Conservation (phyloP, 2,113 vertebrate species). For the Sphaerodactylus townsendi region DNA sequence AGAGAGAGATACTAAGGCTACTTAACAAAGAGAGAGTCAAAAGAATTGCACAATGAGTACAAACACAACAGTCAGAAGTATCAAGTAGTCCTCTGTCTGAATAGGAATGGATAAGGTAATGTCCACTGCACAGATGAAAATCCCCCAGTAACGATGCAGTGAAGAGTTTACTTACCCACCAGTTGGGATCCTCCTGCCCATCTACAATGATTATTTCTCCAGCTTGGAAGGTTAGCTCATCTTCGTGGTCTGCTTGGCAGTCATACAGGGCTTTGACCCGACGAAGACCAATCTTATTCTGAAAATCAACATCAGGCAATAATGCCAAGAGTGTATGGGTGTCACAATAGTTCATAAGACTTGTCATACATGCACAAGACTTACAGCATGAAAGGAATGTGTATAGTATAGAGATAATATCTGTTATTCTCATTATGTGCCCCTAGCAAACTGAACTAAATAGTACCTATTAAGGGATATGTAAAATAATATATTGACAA, state of each 20-base stretch:
- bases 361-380: neutral
- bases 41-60: neutral
- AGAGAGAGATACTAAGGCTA: neutral
- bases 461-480: neutral
- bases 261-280: conserved; percentile 71
- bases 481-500: neutral
- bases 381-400: neutral
- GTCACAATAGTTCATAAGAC: neutral
- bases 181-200: conserved; percentile 72
- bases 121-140: neutral
- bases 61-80: neutral
- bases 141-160: neutral
- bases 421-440: neutral
- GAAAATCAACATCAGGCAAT: neutral
- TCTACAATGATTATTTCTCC: conserved; percentile 73
- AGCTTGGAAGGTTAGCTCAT: conserved; percentile 73
- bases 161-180: conserved; percentile 72
- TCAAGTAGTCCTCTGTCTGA: neutral
- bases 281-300: conserved; percentile 56
- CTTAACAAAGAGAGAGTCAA: neutral
- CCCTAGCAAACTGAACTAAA: neutral
- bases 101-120: neutral
- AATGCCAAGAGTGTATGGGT: neutral
- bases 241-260: conserved; percentile 71
- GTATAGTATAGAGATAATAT: neutral